Evolutionary conservation across 2,888 invertebrate genomes (phyloP).

Genomic region (Empis livida): DNA sequence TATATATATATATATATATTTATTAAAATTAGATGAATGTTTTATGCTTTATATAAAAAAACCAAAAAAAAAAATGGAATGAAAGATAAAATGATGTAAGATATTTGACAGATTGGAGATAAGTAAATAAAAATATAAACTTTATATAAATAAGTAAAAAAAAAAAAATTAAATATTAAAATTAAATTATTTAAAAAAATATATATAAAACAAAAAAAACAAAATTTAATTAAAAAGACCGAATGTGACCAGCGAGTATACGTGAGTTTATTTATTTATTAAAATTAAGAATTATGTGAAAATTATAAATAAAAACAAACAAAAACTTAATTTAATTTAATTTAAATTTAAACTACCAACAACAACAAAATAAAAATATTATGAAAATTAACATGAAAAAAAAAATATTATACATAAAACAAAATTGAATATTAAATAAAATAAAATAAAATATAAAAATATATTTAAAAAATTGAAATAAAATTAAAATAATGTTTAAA

Average conservation of each 20-base stretch:
- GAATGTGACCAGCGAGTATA: constrained; percentile 6
- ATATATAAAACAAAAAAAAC: constrained; percentile 9
- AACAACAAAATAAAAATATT: background rate
- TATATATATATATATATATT: no score
- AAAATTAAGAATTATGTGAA: background rate
- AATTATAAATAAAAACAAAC: background rate
- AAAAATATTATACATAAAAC: background rate
- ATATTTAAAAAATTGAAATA: constrained; percentile 7
- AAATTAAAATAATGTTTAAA: constrained; percentile 18
- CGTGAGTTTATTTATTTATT: background rate
- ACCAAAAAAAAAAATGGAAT: no score
- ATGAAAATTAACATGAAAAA: background rate
- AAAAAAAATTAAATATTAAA: constrained; percentile 13
- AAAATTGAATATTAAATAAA: background rate
- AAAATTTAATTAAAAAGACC: constrained; percentile 3
- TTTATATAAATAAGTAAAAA: background rate
- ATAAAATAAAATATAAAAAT: background rate
- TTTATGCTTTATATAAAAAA: no score
- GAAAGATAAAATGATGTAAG: no score
- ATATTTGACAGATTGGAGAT: no score
- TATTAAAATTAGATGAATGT: no score
- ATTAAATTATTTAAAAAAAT: constrained; percentile 11
- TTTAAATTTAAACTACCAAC: background rate
- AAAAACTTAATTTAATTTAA: background rate
- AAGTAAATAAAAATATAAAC: no score